phyloP scores from a whole-genome alignment of 1,140 invertebrate species.

The Pentalonia nigronervosa region DNA sequence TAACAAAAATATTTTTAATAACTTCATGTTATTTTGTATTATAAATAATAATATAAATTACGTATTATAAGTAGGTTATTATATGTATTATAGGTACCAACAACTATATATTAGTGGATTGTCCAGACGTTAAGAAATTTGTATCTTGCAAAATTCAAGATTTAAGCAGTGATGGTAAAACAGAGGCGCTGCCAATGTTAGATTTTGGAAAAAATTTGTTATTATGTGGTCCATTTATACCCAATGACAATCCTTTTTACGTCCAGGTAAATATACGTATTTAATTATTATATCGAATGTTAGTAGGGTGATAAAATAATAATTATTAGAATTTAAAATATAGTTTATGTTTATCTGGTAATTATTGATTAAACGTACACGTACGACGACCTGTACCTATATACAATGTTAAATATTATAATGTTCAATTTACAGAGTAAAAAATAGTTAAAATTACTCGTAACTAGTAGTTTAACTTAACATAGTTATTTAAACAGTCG shows the following conservation, averaged over 20 bases:
- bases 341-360: background rate
- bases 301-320: background rate
- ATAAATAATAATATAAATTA: background rate
- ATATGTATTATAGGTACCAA: constrained; percentile 7
- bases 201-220: constrained; percentile 5
- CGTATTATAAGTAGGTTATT: background rate
- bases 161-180: constrained; percentile 8
- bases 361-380: background rate
- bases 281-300: background rate
- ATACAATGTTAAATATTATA: background rate
- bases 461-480: background rate
- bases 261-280: constrained; percentile 29
- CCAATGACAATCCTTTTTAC: constrained; percentile 42
- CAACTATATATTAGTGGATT: constrained; percentile 30
- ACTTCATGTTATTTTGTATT: background rate
- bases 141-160: constrained; percentile 33
- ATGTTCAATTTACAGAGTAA: background rate
- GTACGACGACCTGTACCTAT: background rate
- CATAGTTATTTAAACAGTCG: background rate
- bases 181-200: background rate
- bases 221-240: constrained; percentile 49
- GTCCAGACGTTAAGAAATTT: background rate
- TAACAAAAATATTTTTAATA: background rate
- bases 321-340: background rate
- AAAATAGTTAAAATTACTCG: background rate